Evolutionary conservation across 1,140 invertebrate species (phyloP), one percentile per base, ranked within the genome.

Genomic region (Leptinotarsa undecemlineata): DNA sequence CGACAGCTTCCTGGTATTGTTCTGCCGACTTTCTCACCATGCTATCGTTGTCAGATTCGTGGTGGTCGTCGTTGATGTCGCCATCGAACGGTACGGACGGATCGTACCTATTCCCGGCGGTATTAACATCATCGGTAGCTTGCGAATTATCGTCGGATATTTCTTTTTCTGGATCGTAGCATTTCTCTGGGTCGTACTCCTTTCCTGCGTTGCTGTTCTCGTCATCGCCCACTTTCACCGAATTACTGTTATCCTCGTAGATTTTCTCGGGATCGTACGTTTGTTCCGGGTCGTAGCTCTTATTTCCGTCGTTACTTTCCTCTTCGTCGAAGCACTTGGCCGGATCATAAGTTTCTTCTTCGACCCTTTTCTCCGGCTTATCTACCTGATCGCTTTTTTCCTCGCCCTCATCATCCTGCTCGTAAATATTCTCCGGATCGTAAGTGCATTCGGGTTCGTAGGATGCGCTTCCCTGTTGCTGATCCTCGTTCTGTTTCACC

Each of bases 91-190:
- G 66, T 11, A 3, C 4, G 4, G 15, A 26, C 17, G 66, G 66
- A 47, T 68, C 66, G 5, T 68, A 68, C 3, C 66, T 26, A 48
- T 68, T 33, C 21, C 23, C 63, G 5, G n/a, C 21, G 26, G 14
- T 4, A 66, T 23, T 66, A 20, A 21, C 14, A 13, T 33, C 26
- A 33, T 6, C 21, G 14, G n/a, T 33, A 15, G 63, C 63, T 66
- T 66, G 63, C 5, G 63, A 66, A 66, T 66, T 66, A 20, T 21
- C 62, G 20, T 66, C 14, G 63, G 26, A 66, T 68, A 42, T n/a
- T 68, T 68, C 66, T 15, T 47, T 68, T 47, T 68, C 63, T n/a
- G 62, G 67, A 74, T 77, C 67, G 3, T 74, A 63, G 62, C 66
- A 68, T 17, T 47, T 47, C 17, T 68, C 66, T 26, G 48, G 51